Base-by-base conservation (phyloP, 2,888 invertebrate species). In the Spatulosminthurus flaviceps region DNA sequence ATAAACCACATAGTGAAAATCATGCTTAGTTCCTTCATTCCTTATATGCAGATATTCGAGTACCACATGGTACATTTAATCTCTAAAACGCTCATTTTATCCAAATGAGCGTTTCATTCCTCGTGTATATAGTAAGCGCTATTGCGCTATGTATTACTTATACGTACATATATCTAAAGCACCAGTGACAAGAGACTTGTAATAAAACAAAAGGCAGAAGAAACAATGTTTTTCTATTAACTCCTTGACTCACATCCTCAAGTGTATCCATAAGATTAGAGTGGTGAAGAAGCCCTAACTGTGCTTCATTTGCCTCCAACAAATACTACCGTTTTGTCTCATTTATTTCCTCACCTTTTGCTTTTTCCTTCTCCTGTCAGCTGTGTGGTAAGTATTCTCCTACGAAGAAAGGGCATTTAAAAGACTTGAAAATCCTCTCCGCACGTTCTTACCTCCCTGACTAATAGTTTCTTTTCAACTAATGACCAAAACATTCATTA, bases 321-420 rank as follows among this genome's bases (percentile, higher is more conserved):
- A 72, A 72, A 72, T 72, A n/a, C n/a, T n/a, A 21, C 71, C 71
- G 71, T 72, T 72, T 42, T 72, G 71, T 72, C 71, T 72, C 71
- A 72, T 72, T 72, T 72, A 72, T 72, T 72, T 43, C 71, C 43
- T 72, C 71, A 72, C 71, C 71, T 72, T 72, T 67, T n/a, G n/a
- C n/a, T n/a, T n/a, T n/a, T n/a, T n/a, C n/a, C n/a, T 29, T 9
- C 70, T 34, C 16, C 51, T 51, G 51, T 51, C 51, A 51, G 51
- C 51, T 51, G n/a, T 2, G 19, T n/a, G n/a, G n/a, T 51, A 51
- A 34, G 34, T 34, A 34, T 34, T 34, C 51, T 19, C n/a, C n/a
- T n/a, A 51, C 7, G 5, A 51, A 51, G 1, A 9, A 13, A 4
- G 16, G 51, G 16, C 16, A 19, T 51, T n/a, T 51, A 13, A 51